Evolutionary conservation across 2,888 invertebrate genomes (phyloP), one percentile per base, ranked within the genome.

Genomic region (Horisme vitalbata): DNA sequence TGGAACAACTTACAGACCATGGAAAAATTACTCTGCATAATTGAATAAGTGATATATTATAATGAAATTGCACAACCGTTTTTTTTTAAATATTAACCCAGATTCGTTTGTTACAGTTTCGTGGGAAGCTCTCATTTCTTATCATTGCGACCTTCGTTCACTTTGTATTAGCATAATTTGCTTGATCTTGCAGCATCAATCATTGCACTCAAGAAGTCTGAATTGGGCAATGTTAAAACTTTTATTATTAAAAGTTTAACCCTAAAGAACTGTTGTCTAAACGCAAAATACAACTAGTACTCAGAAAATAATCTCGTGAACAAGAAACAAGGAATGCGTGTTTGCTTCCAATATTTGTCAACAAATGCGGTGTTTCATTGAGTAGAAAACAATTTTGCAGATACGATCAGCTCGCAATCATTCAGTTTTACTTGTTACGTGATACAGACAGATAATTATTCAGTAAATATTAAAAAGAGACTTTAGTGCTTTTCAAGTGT

Each of bases 311-410:
- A 31, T 15, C 26, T 21, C 34, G 38, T 62, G 59, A 61, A 62
- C 55, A 55, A 65, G 57, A 58, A 59, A 58, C 46, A 56, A 75
- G 68, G 74, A 76, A 79, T 77, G 74, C 64, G 49, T 75, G 71
- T 77, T 78, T 73, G 59, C 60, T 52, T 61, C 59, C 63, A 57
- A 59, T 82, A 75, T 83, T 84, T 83, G 73, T 81, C 77, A 83
- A 84, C 79, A 83, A 64, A 41, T 34, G 24, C 15, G 31, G 11
- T 69, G 65, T 65, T 57, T 62, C 64, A 63, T 64, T 70, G 57
- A 74, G 72, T 71, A 60, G 67, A 57, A 66, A 60, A 51, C 52
- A 46, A 50, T 52, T 54, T n/a, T 48, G 44, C 46, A 50, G 44
- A 23, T 27, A 38, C 30, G 23, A 41, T 31, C 38, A 23, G 37